phyloP scores from a whole-genome alignment of 2,888 invertebrate species.

The Heliothis peltigera region DNA sequence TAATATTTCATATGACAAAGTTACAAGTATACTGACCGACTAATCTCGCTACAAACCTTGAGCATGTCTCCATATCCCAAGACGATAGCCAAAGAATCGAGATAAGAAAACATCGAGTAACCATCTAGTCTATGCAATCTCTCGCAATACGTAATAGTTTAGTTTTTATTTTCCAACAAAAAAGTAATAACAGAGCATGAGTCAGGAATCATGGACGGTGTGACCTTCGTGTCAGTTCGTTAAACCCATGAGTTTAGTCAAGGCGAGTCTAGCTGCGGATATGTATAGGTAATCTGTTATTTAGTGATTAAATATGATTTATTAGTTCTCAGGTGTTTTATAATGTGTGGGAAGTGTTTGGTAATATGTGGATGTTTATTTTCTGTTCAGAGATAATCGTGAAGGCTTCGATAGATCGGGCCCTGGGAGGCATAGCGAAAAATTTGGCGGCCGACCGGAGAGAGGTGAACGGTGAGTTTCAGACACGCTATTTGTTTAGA shows the following conservation, averaged over 20 bases:
- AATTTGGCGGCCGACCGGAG: constrained; percentile 76
- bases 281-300: constrained; percentile 78
- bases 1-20: neutral
- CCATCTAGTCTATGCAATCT: constrained; percentile 54
- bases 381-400: constrained; percentile 77
- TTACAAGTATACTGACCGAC: neutral
- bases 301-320: constrained; percentile 49
- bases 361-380: constrained; percentile 51
- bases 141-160: constrained; percentile 55
- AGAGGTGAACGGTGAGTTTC: constrained; percentile 72
- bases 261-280: constrained; percentile 66
- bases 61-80: constrained; percentile 17
- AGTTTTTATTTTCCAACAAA: constrained; percentile 76
- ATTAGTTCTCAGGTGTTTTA: constrained; percentile 46
- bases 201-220: constrained; percentile 78
- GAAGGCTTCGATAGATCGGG: constrained; percentile 82
- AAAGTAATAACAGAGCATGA: constrained; percentile 74
- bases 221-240: constrained; percentile 83
- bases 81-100: constrained; percentile 45
- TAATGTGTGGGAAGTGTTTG: constrained; percentile 45
- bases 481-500: constrained; percentile 8
- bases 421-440: constrained; percentile 82
- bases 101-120: constrained; percentile 52
- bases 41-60: constrained; percentile 15
- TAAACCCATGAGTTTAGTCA: constrained; percentile 75